Evolutionary conservation across 2,888 invertebrate species (phyloP).

Genomic region (Oscheius myriophilus): DNA sequence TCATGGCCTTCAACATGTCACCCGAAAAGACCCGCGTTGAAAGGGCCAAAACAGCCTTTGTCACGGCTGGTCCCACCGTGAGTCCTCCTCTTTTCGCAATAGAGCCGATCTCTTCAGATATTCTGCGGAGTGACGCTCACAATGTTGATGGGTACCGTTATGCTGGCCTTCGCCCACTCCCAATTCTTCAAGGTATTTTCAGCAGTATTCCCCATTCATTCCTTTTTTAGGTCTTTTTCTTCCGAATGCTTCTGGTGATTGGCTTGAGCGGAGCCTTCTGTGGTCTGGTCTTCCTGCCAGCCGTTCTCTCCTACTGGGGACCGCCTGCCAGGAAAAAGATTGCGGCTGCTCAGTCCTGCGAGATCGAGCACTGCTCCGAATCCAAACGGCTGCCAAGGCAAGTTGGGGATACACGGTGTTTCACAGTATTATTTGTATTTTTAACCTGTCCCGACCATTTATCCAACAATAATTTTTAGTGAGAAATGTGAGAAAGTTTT

Average conservation of each 20-base stretch:
- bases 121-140: slow-evolving; percentile 97
- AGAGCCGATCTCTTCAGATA: slow-evolving; percentile 76
- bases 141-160: slow-evolving; percentile 82
- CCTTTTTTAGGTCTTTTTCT: slow-evolving; percentile 79
- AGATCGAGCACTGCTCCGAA: slow-evolving; percentile 15
- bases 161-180: slow-evolving; percentile 94
- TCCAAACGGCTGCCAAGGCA: slow-evolving; percentile 13
- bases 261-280: slow-evolving; percentile 95
- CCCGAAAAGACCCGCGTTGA: slow-evolving; percentile 76
- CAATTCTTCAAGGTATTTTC: slow-evolving; percentile 84
- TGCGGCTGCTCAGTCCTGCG: not conserved
- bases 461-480: too few species aligned
- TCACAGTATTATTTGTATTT: too few species aligned
- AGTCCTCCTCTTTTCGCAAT: too few species aligned
- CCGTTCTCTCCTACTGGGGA: slow-evolving; percentile 94
- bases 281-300: slow-evolving; percentile 95
- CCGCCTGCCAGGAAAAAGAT: slow-evolving; percentile 18
- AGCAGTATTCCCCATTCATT: too few species aligned
- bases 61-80: slow-evolving; percentile 91
- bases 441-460: too few species aligned
- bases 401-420: too few species aligned
- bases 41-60: slow-evolving; percentile 84
- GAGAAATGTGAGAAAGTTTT: too few species aligned
- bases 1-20: slow-evolving; percentile 70
- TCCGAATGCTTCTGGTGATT: slow-evolving; percentile 96